These are phyloP conservation scores for Leptodirus hochenwartii DNA, from an alignment of 2,888 invertebrate species.

Conservation along the genomic window DNA sequence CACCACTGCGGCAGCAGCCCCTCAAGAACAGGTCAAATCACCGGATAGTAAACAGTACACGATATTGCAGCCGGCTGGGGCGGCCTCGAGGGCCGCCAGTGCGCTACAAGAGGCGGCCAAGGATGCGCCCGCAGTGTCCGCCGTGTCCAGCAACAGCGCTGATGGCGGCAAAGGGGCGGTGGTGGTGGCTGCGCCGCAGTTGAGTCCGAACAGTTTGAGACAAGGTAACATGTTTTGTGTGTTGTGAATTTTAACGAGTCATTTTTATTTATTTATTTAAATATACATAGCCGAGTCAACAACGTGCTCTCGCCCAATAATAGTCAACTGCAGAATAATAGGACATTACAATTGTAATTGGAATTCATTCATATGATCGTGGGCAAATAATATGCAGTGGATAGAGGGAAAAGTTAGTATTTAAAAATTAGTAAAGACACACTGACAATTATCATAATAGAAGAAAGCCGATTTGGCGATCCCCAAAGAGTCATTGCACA, in stretches of 20 bases:
- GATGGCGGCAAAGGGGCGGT: conserved; percentile 12
- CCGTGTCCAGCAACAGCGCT: conserved; percentile 26
- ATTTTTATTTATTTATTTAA: conserved; percentile 4
- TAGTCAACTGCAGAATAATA: no score
- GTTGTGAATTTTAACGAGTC: conserved; percentile 4
- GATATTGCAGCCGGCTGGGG: conserved; percentile 67
- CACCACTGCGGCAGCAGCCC: conserved; percentile 15
- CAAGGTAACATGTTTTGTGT: conserved; percentile 42
- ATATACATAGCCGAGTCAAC: no score
- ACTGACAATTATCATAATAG: no score
- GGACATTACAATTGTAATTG: no score
- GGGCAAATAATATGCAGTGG: no score
- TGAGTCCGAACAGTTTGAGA: conserved; percentile 59
- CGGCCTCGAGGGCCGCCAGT: conserved; percentile 63
- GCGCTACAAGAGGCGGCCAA: conserved; percentile 56
- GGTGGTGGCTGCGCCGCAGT: conserved; percentile 29
- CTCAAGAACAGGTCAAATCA: no score
- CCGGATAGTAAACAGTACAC: conserved; percentile 64
- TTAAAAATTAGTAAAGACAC: no score
- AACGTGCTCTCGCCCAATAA: no score
- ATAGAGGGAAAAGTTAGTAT: no score
- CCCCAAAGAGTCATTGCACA: no score
- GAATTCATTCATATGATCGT: no score
- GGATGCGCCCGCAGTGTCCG: conserved; percentile 42
- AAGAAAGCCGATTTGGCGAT: no score